A percentile compares a stretch with the other conserved stretches of the same genome.
Conservation (phyloP, 2,797 vertebrate species). For the Crocidura indochinensis region DNA sequence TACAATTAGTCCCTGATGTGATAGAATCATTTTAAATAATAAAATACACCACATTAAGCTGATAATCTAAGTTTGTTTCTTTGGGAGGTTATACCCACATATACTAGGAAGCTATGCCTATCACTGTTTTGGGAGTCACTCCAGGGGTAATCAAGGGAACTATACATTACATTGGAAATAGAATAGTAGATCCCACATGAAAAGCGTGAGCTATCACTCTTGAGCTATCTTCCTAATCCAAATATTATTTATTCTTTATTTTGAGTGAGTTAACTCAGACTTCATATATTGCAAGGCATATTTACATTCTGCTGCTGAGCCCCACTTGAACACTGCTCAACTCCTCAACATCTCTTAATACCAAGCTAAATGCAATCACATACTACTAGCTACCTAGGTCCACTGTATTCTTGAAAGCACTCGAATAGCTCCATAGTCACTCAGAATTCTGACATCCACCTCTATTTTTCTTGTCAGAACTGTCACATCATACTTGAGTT, state of each 20-base stretch:
- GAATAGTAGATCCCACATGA: too few relatives aligned
- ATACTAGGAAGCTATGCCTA: too few relatives aligned
- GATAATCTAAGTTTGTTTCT: background rate
- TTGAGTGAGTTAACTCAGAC: too few relatives aligned
- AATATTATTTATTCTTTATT: too few relatives aligned
- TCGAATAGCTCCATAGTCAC: conserved; percentile 7
- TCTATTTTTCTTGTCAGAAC: conserved; percentile 40
- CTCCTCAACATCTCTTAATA: conserved; percentile 16
- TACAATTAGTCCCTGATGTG: background rate
- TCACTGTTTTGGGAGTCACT: too few relatives aligned
- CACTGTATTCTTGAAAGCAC: conserved; percentile 22
- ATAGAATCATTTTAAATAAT: conserved; percentile 5
- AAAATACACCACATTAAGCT: background rate
- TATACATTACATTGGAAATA: too few relatives aligned
- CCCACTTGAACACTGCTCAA: background rate
- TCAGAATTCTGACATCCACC: conserved; percentile 44
- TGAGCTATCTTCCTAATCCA: too few relatives aligned
- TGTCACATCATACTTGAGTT: conserved; percentile 37
- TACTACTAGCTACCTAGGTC: background rate
- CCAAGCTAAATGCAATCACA: conserved; percentile 29
- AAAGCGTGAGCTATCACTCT: too few relatives aligned
- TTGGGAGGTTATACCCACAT: too few relatives aligned
- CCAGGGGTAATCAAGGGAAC: too few relatives aligned
- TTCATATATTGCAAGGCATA: too few relatives aligned
- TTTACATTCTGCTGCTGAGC: too few relatives aligned